Conservation (phyloP, 2,888 invertebrate species). For the Campoletis raptor region DNA sequence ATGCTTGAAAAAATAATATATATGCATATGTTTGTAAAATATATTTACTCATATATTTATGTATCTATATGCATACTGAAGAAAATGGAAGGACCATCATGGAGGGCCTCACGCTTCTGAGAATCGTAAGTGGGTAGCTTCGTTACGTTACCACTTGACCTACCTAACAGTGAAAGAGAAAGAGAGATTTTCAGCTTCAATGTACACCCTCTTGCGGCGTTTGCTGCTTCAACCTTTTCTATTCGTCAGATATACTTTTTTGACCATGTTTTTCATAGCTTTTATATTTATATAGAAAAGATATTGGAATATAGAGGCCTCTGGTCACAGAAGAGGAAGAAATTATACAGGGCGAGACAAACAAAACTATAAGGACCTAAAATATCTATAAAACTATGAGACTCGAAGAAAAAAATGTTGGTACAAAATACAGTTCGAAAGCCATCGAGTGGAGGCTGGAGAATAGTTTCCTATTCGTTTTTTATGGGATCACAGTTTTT, state of each 20-base stretch:
- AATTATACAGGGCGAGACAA: not conserved
- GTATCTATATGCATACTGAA: slow-evolving; percentile 2
- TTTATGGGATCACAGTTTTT: not conserved
- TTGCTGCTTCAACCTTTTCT: slow-evolving; percentile 19
- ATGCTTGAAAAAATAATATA: slow-evolving; percentile 10
- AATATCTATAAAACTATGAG: not conserved
- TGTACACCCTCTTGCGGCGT: slow-evolving; percentile 15
- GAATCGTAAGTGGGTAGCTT: slow-evolving; percentile 70
- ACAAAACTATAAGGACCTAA: not conserved
- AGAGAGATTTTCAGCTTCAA: slow-evolving; percentile 61
- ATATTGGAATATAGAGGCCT: not conserved
- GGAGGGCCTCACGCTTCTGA: slow-evolving; percentile 59
- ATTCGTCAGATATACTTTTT: slow-evolving; percentile 22
- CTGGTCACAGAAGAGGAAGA: not conserved
- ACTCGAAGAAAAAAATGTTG: not conserved
- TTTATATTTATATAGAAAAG: slow-evolving; percentile 33
- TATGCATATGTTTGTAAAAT: slow-evolving; percentile 5
- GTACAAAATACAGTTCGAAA: not conserved
- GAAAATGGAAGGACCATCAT: slow-evolving; percentile 63
- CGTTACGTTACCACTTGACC: slow-evolving; percentile 71
- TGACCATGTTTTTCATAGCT: slow-evolving; percentile 36
- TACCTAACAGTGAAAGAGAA: slow-evolving; percentile 41
- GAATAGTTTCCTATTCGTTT: not conserved
- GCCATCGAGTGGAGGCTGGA: not conserved
- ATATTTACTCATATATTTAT: slow-evolving; percentile 5